Evolutionary conservation across 2,113 vertebrate genomes (phyloP).

Genomic region (Bubo blakistoni): DNA sequence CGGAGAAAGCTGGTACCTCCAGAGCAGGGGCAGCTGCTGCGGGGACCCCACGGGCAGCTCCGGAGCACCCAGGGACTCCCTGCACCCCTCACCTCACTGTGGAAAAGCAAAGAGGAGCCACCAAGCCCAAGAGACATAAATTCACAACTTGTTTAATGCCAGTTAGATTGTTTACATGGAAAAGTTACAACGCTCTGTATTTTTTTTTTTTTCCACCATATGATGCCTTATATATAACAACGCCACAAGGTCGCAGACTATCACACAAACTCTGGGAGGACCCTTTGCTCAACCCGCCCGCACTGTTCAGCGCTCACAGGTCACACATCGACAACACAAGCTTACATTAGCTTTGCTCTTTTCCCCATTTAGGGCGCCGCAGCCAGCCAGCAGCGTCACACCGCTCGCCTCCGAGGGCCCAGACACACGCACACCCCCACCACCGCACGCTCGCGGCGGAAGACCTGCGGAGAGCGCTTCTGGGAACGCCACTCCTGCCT

Average conservation of each 20-base stretch:
- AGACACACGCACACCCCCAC: not conserved
- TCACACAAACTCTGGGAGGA: not conserved
- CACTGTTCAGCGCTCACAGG: not conserved
- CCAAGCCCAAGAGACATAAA: not conserved
- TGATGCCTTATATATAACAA: not conserved
- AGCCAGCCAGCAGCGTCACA: not conserved
- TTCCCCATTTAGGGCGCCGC: not conserved
- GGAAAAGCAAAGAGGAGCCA: not conserved
- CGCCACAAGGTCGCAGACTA: not conserved
- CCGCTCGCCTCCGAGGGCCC: accelerated
- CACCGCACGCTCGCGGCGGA: accelerated
- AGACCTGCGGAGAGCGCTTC: not conserved
- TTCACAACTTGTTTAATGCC: slow-evolving; percentile 64
- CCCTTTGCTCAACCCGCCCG: not conserved
- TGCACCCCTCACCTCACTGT: accelerated
- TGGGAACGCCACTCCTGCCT: not conserved
- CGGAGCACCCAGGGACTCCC: accelerated
- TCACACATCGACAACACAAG: not conserved
- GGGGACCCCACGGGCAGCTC: not conserved
- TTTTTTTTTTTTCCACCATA: not conserved
- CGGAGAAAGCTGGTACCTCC: not conserved
- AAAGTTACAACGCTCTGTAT: not conserved
- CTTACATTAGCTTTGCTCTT: not conserved
- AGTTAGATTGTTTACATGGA: slow-evolving; percentile 1
- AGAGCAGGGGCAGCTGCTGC: not conserved